Base-by-base conservation (phyloP, 2,888 invertebrate species). In the Romanomermis culicivorax region DNA sequence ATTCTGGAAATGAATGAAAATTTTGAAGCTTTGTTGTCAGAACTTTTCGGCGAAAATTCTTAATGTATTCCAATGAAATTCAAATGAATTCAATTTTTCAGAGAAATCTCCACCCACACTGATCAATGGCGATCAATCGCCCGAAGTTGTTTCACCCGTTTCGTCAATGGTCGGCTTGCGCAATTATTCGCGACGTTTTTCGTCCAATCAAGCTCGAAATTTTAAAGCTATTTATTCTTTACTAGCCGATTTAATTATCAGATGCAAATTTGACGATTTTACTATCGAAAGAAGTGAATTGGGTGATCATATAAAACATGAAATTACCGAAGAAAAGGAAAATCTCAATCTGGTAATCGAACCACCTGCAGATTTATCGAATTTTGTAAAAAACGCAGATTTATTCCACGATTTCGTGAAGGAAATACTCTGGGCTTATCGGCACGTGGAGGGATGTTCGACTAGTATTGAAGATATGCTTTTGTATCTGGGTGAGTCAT, bases 161-260 rank as follows among this genome's bases (percentile, higher is more conserved):
- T 17, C 29, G 7, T n/a, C n/a, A 29, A 7, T 27, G n/a, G 7
- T 7, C 30, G 7, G 30, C 4, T n/a, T 11, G 23, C 3, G 4
- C 20, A 49, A 45, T 20, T 59, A 64, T 2, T 62, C 64, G 52
- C 62, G 73, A 20, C 64, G 72, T 36, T 74, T 73, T 73, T 70
- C 69, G 56, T 67, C 71, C 29, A 63, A 70, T 27, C 73, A 74
- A 61, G 67, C 70, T 1, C 63, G 71, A 51, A 73, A 74, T 54
- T 72, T 74, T 62, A 68, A 68, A 2, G 66, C 67, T 51, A 66
- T 74, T 25, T 73, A 73, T 60, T 64, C 65, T 43, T 67, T 69
- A 7, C 61, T 73, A 55, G 71, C 74, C 2, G 64, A 64, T 20
- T 64, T 74, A 27, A 64, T 73, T 27, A 64, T 71, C 30, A 66